Evolutionary conservation across 1,140 invertebrate species (phyloP).

Genomic region (Acarapis woodi): DNA sequence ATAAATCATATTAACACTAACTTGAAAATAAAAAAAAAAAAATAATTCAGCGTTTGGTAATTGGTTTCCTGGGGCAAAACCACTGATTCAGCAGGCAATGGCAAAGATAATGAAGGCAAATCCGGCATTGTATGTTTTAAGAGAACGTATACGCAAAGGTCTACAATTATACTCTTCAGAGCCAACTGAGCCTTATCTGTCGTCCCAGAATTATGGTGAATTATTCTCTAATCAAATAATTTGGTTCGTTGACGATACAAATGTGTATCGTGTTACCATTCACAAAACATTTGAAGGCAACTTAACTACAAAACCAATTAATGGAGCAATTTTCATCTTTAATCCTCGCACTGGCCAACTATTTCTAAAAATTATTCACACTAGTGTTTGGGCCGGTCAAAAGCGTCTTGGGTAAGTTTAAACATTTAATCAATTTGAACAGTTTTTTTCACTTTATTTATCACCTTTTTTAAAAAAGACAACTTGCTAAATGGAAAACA

Average conservation of each 20-base stretch:
- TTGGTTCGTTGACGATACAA: slow-evolving; percentile 98
- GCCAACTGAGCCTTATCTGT: slow-evolving; percentile 93
- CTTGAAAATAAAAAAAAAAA: no score
- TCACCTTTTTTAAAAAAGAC: no score
- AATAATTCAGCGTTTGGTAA: slow-evolving; percentile 99
- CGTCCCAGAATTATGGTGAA: slow-evolving; percentile 97
- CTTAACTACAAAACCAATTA: slow-evolving; percentile 96
- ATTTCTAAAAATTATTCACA: slow-evolving; percentile 98
- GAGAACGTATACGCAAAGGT: slow-evolving; percentile 91
- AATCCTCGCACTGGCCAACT: slow-evolving; percentile 97
- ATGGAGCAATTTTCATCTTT: slow-evolving; percentile 98
- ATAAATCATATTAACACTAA: slow-evolving; percentile 19
- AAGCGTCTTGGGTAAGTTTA: slow-evolving; percentile 32
- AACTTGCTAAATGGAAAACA: slow-evolving; percentile 97
- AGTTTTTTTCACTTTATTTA: slow-evolving; percentile 14
- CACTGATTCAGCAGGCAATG: slow-evolving; percentile 97
- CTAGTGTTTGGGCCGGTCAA: slow-evolving; percentile 90
- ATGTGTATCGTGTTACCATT: slow-evolving; percentile 96
- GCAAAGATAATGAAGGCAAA: slow-evolving; percentile 99
- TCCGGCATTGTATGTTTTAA: slow-evolving; percentile 83
- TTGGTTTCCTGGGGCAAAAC: slow-evolving; percentile 97
- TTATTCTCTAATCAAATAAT: slow-evolving; percentile 99
- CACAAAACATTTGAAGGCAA: slow-evolving; percentile 99
- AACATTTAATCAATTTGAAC: no score
- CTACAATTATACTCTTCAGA: slow-evolving; percentile 94